These are phyloP conservation scores for Enteromius radiatus DNA, from an alignment of 2,797 vertebrate genomes.

Conservation along the genomic window DNA sequence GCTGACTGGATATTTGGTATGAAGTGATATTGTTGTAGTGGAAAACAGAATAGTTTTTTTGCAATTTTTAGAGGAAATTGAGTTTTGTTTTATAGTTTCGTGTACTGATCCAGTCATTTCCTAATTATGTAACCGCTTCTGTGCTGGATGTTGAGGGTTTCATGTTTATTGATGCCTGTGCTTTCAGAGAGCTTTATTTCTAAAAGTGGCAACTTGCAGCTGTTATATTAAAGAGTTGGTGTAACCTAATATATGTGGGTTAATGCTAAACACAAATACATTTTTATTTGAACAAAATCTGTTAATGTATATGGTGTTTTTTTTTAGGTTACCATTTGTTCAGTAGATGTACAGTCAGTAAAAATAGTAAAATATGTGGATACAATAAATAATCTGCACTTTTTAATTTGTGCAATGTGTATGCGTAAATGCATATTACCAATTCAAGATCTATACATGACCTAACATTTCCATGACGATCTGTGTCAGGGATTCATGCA, in stretches of 20 bases:
- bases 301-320: no score
- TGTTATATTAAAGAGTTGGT: background rate
- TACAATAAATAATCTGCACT: background rate
- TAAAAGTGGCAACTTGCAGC: background rate
- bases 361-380: background rate
- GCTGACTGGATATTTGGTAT: constrained; percentile 19
- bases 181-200: background rate
- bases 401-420: background rate
- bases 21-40: background rate
- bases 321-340: no score
- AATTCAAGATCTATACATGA: background rate
- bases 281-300: background rate
- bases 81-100: constrained; percentile 22
- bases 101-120: constrained; percentile 11
- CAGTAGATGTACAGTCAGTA: no score
- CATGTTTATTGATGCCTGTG: background rate
- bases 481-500: background rate
- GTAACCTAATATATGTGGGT: background rate
- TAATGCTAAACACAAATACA: background rate
- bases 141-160: background rate
- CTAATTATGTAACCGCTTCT: constrained; percentile 12
- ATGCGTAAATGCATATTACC: background rate
- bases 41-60: constrained; percentile 20
- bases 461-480: background rate
- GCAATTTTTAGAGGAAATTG: constrained; percentile 15